These are phyloP conservation scores for Archocentrus centrarchus DNA, from an alignment of 2,113 vertebrate genomes.

Conservation along the genomic window DNA sequence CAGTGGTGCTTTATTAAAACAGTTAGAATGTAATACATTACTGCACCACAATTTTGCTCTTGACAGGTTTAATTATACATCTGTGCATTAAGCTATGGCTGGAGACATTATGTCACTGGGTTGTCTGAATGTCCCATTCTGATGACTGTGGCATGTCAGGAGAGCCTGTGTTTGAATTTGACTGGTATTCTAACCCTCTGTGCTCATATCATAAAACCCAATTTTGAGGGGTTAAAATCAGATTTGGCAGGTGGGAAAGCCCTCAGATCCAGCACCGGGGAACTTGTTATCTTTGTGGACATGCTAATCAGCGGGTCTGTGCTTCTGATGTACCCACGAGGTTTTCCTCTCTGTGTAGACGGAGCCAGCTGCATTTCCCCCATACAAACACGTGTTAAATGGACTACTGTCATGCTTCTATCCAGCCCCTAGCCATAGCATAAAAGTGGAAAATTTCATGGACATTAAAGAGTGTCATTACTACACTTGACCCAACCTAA, in stretches of 20 bases:
- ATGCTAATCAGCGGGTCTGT: neutral
- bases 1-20: neutral
- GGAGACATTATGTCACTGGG: no score
- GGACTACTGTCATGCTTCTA: neutral
- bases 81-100: neutral
- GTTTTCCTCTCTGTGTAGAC: neutral
- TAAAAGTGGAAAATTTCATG: neutral
- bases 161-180: neutral
- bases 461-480: neutral
- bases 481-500: neutral
- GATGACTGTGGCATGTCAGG: no score
- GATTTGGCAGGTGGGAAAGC: neutral
- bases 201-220: neutral
- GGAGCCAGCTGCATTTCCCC: neutral
- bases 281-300: neutral
- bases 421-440: neutral
- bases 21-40: neutral
- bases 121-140: neutral
- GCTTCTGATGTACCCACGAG: neutral
- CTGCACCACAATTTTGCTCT: neutral
- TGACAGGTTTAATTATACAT: neutral
- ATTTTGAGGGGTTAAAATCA: neutral
- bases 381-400: neutral
- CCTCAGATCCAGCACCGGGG: neutral
- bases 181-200: neutral